A percentile compares a stretch with the other conserved stretches of the same genome.
Conservation (phyloP, 2,113 vertebrate species). For the Platanista minor region DNA sequence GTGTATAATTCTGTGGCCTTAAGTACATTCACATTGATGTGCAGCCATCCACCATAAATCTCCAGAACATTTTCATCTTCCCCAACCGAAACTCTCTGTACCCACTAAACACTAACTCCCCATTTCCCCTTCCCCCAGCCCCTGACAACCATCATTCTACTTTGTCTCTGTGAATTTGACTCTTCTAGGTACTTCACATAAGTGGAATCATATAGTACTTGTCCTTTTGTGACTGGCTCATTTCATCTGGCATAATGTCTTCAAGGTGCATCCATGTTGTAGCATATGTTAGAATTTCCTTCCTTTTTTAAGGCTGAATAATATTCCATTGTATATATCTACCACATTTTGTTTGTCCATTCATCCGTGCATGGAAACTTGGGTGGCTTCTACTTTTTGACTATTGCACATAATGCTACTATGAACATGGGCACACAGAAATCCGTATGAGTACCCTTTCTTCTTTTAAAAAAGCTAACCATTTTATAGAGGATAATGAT, state of each 20-base stretch:
- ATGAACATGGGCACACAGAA: neutral
- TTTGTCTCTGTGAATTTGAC: neutral
- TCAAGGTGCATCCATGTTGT: neutral
- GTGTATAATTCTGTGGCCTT: neutral
- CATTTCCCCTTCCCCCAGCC: neutral
- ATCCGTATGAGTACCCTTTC: neutral
- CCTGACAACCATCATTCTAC: neutral
- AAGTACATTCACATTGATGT: no score
- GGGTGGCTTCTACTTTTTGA: neutral
- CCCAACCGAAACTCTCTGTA: neutral
- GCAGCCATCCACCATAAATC: neutral
- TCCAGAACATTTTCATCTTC: neutral
- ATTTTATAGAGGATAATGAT: neutral
- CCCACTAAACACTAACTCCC: neutral
- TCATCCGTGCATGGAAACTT: neutral
- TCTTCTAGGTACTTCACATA: neutral
- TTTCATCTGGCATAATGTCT: constrained; percentile 32
- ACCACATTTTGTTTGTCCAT: neutral
- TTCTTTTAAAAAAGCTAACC: neutral
- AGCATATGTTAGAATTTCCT: neutral
- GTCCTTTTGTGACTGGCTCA: constrained; percentile 7
- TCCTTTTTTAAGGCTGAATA: neutral
- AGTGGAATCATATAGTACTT: neutral
- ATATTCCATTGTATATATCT: neutral
- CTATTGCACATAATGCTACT: neutral